Base-by-base conservation (phyloP, 2,797 vertebrate species). In the Hydrocynus forskahlii region DNA sequence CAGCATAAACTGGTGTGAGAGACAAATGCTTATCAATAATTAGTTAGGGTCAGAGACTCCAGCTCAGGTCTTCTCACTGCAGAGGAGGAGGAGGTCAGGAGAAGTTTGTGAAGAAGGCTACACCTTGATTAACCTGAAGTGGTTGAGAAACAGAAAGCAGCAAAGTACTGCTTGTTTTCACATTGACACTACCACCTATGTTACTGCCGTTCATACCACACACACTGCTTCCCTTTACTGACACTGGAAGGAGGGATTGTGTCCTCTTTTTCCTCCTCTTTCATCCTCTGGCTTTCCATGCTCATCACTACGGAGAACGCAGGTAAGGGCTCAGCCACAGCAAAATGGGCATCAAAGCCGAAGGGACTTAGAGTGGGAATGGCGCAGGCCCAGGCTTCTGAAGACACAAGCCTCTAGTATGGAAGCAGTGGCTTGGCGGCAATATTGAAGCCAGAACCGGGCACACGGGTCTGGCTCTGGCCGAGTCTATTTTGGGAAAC, bases 271-370 rank as follows among this genome's bases (percentile, higher is more conserved):
- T 50, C 38, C 10, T 8, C 19, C 2, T 79, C 50, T 6, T 55
- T 76, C n/a, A 78, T 81, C 57, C 62, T 68, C n/a, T 74, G 70
- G 12, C 64, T 72, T 67, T 57, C 67, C 29, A 71, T 76, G 80
- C 75, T 68, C 75, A 68, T 76, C 45, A 16, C 45, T 73, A 45
- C 77, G 62, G 78, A 80, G 84, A 57, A 23, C 52, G 25, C 73
- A 64, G 68, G 77, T 75, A 68, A 63, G 73, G 55, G 25, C 23
- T 64, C 79, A 77, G 78, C 48, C 69, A 80, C 62, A 77, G 57
- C 74, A 78, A 85, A 85, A 76, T 63, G 64, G 73, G 63, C 74
- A 78, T 85, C 78, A 80, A 80, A 83, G 75, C 75, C 45, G 23
- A 16, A 55, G 21, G 62, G 38, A 45, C 43, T 19, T 21, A 66